A percentile compares a stretch with the other conserved stretches of the same genome.
phyloP scores from a whole-genome alignment of 2,888 invertebrate species.

The Tromatobia lineatoria region DNA sequence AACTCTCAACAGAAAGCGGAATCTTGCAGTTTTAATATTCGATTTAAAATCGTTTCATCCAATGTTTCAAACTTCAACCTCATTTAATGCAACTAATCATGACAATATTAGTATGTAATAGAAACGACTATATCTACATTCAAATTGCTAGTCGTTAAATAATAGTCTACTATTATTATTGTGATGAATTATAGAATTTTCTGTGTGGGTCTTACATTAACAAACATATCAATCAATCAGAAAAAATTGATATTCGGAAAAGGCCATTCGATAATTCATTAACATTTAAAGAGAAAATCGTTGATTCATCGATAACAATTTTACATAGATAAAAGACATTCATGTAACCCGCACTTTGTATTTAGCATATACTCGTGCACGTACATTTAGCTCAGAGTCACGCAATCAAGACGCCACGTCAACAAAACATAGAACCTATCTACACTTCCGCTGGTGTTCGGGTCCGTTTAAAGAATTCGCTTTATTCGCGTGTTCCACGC shows the following conservation, averaged over 20 bases:
- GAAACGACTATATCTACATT: too few species aligned
- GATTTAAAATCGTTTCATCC: too few species aligned
- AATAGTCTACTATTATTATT: too few species aligned
- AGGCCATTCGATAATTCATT: neutral
- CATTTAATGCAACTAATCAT: too few species aligned
- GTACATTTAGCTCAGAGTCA: conserved; percentile 25
- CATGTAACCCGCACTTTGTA: neutral
- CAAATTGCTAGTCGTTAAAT: too few species aligned
- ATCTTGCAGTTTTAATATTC: too few species aligned
- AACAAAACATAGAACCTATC: neutral
- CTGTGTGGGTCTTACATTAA: too few species aligned
- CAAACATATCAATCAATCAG: too few species aligned
- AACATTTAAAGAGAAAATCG: neutral
- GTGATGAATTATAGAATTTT: too few species aligned
- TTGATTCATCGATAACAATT: neutral
- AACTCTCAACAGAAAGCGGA: too few species aligned
- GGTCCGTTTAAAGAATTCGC: neutral
- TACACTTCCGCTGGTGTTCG: neutral
- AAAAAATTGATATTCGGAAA: neutral
- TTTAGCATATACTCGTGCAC: neutral
- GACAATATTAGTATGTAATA: too few species aligned
- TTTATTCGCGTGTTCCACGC: conserved; percentile 32
- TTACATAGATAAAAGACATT: neutral
- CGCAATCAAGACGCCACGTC: conserved; percentile 32
- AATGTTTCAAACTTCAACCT: too few species aligned